Percentiles rank a stretch among this genome's conserved stretches.
Conservation (phyloP, 2,113 vertebrate species). For the Gavia stellata region DNA sequence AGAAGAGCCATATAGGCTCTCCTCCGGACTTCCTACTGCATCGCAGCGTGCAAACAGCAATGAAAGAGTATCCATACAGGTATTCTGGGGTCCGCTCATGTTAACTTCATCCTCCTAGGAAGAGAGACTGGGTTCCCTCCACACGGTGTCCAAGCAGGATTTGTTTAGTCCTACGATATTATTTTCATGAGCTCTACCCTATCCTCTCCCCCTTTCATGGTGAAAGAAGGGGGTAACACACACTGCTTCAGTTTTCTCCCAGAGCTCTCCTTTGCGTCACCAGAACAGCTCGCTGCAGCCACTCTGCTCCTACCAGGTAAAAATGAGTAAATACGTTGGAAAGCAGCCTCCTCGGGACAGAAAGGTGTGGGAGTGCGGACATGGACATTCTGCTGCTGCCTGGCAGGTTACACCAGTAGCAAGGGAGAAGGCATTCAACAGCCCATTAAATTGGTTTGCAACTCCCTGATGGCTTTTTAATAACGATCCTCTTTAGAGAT, state of each 20-base stretch:
- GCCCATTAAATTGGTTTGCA: not conserved
- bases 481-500: not conserved
- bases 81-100: not conserved
- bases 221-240: not conserved
- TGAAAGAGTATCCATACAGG: accelerated
- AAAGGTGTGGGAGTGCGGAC: not conserved
- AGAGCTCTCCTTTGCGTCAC: not conserved
- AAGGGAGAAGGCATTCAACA: not conserved
- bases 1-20: not conserved
- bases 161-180: not conserved
- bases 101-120: not conserved
- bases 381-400: not conserved
- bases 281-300: not conserved
- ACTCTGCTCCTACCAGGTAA: not conserved
- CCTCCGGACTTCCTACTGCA: accelerated
- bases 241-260: not conserved
- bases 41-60: not conserved
- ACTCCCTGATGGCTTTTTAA: not conserved
- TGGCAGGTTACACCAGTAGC: not conserved
- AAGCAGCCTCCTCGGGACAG: not conserved
- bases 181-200: not conserved
- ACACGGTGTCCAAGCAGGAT: not conserved
- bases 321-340: not conserved
- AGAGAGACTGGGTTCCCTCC: not conserved
- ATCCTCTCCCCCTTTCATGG: not conserved